Base-by-base conservation (phyloP, 1,140 invertebrate genomes). In the Drosophila navojoa region DNA sequence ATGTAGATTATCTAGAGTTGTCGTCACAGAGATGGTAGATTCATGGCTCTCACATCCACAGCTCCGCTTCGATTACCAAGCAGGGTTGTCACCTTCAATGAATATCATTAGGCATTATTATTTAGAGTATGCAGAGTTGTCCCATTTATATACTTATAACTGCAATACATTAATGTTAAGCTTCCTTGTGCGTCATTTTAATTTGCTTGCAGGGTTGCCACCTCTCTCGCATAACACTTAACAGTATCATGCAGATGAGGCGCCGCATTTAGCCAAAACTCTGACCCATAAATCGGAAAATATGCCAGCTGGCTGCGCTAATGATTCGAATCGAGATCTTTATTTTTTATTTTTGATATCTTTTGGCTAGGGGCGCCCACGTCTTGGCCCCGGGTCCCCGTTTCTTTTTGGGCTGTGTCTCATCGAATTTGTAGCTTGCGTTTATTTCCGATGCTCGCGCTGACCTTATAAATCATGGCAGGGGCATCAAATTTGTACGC, bases 391-490 rank as follows among this genome's bases (percentile, higher is more conserved):
- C 54, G 62, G 64, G 19, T 25, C 40, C 45, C 32, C 32, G 10
- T 38, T 35, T n/a, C n/a, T 45, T 63, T 52, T 22, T 3, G 19
- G 19, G 19, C 68, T 15, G 5, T 67, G 72, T 76, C 67, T 64
- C 57, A 55, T 76, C 63, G 55, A 53, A 68, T 76, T 60, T 71
- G 16, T 62, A 50, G 55, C 38, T 38, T 57, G 44, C 66, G 69
- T 85, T 85, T 84, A 80, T 85, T 80, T 76, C 71, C 70, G 54
- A 49, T 79, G 70, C 55, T 76, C 71, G 68, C 71, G 61, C 54
- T 87, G 84, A 87, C 84, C 82, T 87, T 89, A 89, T 87, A 89
- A 87, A 82, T 89, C 79, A 79, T 59, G n/a, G 22, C 19, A 19
- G 25, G 40, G 25, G 22, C 47, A 81, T 67, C 79, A 69, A 78